A percentile compares a stretch with the other conserved stretches of the same genome.
phyloP scores from a whole-genome alignment of 2,113 vertebrate species.

The Aegypius monachus region DNA sequence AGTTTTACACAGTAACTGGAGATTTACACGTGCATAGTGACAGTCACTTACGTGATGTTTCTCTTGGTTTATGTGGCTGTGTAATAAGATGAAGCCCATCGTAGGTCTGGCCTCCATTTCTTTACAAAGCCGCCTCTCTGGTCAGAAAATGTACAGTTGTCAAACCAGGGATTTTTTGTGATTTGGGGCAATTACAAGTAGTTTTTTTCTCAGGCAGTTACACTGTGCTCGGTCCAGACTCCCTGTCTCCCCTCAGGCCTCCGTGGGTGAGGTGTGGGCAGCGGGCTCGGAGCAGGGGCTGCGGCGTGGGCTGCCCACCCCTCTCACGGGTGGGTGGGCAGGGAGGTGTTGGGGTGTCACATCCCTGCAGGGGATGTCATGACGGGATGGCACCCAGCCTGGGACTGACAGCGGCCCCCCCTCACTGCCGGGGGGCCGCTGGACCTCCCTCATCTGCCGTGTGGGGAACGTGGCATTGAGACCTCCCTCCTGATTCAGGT shows the following conservation, averaged over 20 bases:
- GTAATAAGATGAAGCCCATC: not conserved
- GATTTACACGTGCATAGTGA: not conserved
- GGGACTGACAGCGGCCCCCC: not conserved
- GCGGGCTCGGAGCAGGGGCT: not conserved
- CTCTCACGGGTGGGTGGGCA: not conserved
- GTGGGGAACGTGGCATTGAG: not conserved
- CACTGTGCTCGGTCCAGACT: accelerated
- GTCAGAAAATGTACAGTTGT: not conserved
- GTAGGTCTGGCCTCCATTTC: not conserved
- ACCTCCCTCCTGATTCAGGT: not conserved
- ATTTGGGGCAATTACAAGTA: not conserved
- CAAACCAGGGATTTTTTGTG: not conserved
- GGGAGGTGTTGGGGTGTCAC: accelerated
- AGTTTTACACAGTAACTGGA: not conserved
- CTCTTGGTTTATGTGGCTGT: not conserved
- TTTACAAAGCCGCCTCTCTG: not conserved
- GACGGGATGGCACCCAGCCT: accelerated
- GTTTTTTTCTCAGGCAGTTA: not conserved
- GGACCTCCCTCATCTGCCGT: not conserved
- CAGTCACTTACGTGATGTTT: not conserved
- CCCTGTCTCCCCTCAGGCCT: not conserved
- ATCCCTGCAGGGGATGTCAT: not conserved
- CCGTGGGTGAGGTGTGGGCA: not conserved
- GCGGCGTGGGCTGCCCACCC: accelerated
- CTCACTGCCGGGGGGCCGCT: not conserved